A percentile compares a stretch with the other conserved stretches of the same genome.
Conservation (phyloP, 1,140 invertebrate species). For the Zaprionus tsacasi region DNA sequence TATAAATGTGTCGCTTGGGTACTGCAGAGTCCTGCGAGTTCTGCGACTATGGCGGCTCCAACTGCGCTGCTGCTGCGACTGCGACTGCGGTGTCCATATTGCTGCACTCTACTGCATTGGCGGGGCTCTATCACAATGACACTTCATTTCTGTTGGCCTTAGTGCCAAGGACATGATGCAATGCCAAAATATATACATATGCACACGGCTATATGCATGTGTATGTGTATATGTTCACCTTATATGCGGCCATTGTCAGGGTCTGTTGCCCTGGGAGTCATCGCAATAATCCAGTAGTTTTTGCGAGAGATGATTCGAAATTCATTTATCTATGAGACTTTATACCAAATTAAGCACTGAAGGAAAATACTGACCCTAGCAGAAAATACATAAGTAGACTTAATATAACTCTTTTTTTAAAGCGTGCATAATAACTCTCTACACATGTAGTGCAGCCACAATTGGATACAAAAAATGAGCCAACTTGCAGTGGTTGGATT, state of each 20-base stretch:
- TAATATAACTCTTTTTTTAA: no score
- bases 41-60: constrained; percentile 7
- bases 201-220: background rate
- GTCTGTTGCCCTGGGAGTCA: constrained; percentile 42
- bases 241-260: constrained; percentile 47
- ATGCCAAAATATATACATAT: constrained; percentile 54
- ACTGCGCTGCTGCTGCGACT: background rate
- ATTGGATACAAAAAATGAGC: background rate
- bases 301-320: background rate
- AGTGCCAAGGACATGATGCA: constrained; percentile 58
- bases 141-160: constrained; percentile 80
- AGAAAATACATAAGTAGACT: no score
- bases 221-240: constrained; percentile 7
- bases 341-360: no score
- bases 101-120: constrained; percentile 59
- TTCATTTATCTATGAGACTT: background rate
- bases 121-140: constrained; percentile 77
- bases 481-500: constrained; percentile 8
- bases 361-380: no score
- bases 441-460: background rate
- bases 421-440: background rate
- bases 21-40: constrained; percentile 46
- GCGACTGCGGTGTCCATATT: constrained; percentile 37
- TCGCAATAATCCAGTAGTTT: background rate
- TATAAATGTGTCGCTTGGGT: constrained; percentile 74